Conservation (phyloP, 53 echinoderm and acorn worm species). For the Paracentrotus lividus region DNA sequence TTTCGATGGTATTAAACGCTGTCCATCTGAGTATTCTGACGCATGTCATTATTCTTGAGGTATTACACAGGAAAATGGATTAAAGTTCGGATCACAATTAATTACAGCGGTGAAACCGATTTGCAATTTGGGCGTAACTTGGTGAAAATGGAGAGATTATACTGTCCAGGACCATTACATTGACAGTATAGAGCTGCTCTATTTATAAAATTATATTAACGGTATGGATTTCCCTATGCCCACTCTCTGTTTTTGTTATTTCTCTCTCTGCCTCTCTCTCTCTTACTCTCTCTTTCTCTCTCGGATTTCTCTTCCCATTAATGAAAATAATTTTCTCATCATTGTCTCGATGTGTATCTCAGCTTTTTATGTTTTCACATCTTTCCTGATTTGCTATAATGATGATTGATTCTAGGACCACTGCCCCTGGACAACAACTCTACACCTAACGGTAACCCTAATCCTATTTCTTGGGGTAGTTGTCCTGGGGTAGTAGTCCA, state of each 20-base stretch:
- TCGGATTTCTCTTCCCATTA: not conserved
- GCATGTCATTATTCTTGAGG: not conserved
- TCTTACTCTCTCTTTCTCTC: not conserved
- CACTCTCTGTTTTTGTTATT: not conserved
- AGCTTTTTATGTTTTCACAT: no score
- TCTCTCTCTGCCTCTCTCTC: not conserved
- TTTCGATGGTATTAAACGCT: no score
- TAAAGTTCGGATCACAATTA: slow-evolving; percentile 29
- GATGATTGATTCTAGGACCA: no score
- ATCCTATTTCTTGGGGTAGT: no score
- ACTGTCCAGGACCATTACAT: not conserved
- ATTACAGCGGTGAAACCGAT: slow-evolving; percentile 2
- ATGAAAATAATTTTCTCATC: not conserved
- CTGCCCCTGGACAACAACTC: no score
- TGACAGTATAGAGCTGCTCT: not conserved
- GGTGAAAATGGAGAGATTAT: not conserved
- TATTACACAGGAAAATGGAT: slow-evolving; percentile 15
- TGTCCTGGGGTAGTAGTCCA: no score
- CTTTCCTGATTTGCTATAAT: no score
- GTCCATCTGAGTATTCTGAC: not conserved
- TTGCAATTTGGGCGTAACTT: slow-evolving; percentile 10
- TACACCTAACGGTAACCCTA: no score
- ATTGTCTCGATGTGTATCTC: not conserved
- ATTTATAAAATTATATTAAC: not conserved
- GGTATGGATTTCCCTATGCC: not conserved